Conservation (phyloP, 2,888 invertebrate genomes). For the Plemyria rubiginata region DNA sequence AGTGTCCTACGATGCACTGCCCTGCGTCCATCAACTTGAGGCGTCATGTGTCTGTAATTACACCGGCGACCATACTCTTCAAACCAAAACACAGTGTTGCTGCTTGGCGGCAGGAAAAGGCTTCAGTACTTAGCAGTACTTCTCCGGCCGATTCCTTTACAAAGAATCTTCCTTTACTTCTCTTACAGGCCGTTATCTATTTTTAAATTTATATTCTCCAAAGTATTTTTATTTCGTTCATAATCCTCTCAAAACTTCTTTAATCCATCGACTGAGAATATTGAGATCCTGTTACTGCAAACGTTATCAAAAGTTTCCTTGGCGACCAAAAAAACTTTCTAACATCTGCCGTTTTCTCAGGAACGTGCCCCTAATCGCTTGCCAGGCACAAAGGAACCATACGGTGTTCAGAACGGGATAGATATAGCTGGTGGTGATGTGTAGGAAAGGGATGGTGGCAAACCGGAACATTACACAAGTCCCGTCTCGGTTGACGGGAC, state of each 20-base stretch:
- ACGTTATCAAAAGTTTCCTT: conserved; percentile 67
- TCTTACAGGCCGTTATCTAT: too few relatives aligned
- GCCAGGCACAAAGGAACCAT: conserved; percentile 68
- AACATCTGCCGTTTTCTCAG: conserved; percentile 83
- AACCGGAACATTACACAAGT: conserved; percentile 79
- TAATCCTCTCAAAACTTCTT: conserved; percentile 28
- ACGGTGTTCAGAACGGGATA: conserved; percentile 60
- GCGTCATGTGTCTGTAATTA: too few relatives aligned
- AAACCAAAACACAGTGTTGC: too few relatives aligned
- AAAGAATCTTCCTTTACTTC: too few relatives aligned
- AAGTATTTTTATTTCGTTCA: too few relatives aligned
- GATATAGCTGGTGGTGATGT: conserved; percentile 26
- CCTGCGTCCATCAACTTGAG: too few relatives aligned
- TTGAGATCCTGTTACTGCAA: conserved; percentile 55
- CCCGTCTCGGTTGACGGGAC: conserved; percentile 79
- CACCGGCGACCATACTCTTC: too few relatives aligned
- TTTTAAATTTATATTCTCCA: too few relatives aligned
- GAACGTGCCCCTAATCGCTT: conserved; percentile 81
- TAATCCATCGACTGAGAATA: conserved; percentile 44
- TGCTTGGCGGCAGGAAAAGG: too few relatives aligned
- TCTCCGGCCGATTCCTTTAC: too few relatives aligned
- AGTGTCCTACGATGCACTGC: too few relatives aligned
- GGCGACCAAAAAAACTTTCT: conserved; percentile 59
- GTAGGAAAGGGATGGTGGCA: conserved; percentile 52
- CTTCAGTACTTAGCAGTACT: too few relatives aligned